Evolutionary conservation across 2,797 vertebrate species (phyloP), one percentile per base, ranked within the genome.

Genomic region (Micromesistius poutassou): DNA sequence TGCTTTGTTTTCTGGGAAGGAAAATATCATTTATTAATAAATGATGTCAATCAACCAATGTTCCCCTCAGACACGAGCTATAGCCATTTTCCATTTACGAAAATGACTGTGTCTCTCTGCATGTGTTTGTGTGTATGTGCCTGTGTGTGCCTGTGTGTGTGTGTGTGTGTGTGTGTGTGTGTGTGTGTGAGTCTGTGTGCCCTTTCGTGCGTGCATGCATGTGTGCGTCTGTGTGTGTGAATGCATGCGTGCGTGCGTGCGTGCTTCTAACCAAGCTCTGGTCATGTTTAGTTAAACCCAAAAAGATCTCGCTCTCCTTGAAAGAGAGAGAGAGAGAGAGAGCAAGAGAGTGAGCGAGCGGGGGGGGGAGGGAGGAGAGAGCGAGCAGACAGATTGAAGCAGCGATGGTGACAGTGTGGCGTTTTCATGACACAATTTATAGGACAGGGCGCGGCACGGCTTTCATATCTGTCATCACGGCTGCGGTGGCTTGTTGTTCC

Each of bases 391-490:
- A 71, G 30, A 71, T 30, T 70, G 28, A 25, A 30, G n/a, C n/a
- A 30, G 40, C 19, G 28, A 31, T 6, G 14, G 12, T 28, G 13
- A 31, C 16, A 30, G 31, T 5, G 12, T 33, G 14, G n/a, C 74
- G 5, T 55, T 72, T 36, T 74, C 80, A 55, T 22, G 19, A 30
- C 55, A 55, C 25, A 30, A 31, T 74, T 72, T 74, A 30, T 62
- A 5, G 19, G 30, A 66, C 19, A 74, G 42, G 25, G 36, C 38
- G 33, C 50, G 16, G 30, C 10, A n/a, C 74, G 62, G 6, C 30
- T 73, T 38, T 72, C 75, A 79, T 78, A 30, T n/a, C 33, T 30
- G 30, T 66, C 38, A 30, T 66, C 75, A 13, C 1, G 71, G 30
- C 36, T 50, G 72, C 10, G 16, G 50, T 38, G 73, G 30, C 74